A percentile compares a stretch with the other conserved stretches of the same genome.
Evolutionary conservation across 2,797 vertebrate species (phyloP).

Genomic region (Galago senegalensis): DNA sequence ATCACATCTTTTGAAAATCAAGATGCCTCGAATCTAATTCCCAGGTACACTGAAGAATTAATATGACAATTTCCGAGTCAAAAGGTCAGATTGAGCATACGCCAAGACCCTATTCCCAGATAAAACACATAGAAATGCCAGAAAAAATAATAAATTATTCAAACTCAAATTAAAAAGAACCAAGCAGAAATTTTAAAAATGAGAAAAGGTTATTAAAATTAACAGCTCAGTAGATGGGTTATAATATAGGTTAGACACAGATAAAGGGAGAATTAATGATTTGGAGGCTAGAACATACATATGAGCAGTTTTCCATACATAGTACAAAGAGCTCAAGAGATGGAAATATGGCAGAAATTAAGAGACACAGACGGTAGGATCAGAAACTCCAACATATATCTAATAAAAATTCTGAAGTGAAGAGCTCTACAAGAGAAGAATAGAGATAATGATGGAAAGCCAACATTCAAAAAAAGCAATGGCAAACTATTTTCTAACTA

Average conservation of each 20-base stretch:
- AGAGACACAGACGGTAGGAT: not conserved
- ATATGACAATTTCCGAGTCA: not conserved
- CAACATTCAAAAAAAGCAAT: not conserved
- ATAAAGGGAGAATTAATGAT: conserved; percentile 52
- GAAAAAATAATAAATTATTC: conserved; percentile 22
- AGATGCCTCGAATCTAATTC: not conserved
- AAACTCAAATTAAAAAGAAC: conserved; percentile 33
- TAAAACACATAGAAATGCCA: not conserved
- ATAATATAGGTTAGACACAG: conserved; percentile 29
- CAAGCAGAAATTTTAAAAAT: conserved; percentile 46
- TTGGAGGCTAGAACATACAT: conserved; percentile 30
- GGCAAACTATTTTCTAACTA: not conserved
- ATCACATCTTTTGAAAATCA: conserved; percentile 5
- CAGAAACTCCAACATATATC: not conserved
- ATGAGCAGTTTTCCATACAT: not conserved
- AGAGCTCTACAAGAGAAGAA: not conserved
- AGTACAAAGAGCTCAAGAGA: not conserved
- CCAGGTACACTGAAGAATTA: conserved; percentile 35
- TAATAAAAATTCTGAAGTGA: not conserved
- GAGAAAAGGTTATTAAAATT: not conserved
- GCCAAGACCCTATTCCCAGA: not conserved
- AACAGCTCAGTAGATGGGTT: not conserved
- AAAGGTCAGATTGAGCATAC: conserved; percentile 18
- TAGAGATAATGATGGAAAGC: not conserved
- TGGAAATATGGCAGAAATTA: conserved; percentile 32